Conservation (phyloP, 2,113 vertebrate genomes). For the Emydura subglobosa region DNA sequence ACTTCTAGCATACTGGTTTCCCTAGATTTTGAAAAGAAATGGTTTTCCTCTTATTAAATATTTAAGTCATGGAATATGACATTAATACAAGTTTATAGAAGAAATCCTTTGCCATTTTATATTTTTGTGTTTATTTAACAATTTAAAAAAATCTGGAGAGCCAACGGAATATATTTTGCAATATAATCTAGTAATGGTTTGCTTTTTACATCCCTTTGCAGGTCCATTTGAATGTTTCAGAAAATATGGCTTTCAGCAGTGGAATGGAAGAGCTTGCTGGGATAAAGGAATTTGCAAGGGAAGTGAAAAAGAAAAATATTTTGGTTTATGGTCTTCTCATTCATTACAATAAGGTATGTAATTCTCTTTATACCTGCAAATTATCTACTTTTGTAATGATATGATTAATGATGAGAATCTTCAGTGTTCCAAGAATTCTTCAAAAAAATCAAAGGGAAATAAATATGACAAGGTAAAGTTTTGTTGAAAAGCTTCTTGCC, state of each 20-base stretch:
- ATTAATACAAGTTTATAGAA: neutral
- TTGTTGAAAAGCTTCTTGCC: conserved; percentile 1
- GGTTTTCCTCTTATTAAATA: neutral
- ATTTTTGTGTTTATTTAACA: neutral
- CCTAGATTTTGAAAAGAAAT: neutral
- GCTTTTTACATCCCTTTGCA: conserved; percentile 51
- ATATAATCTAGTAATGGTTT: neutral
- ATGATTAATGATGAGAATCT: conserved; percentile 27
- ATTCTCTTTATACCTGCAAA: conserved; percentile 10
- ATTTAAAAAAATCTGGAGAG: neutral
- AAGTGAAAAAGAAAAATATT: conserved; percentile 78
- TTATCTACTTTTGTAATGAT: conserved; percentile 1
- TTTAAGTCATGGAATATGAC: neutral
- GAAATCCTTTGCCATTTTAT: neutral
- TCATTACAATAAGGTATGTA: conserved; percentile 76
- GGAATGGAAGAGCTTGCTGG: conserved; percentile 66
- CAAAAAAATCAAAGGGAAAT: conserved; percentile 51
- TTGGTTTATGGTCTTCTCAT: conserved; percentile 80
- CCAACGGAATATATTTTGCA: neutral
- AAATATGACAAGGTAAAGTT: neutral
- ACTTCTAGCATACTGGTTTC: neutral
- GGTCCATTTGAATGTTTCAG: conserved; percentile 73
- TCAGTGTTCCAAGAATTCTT: neutral
- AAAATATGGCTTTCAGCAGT: conserved; percentile 52
- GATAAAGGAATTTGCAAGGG: conserved; percentile 74